Percentiles rank a stretch among this genome's conserved stretches.
These are phyloP conservation scores for Hiodon tergisus DNA, from an alignment of 2,113 vertebrate species.

Conservation along the genomic window DNA sequence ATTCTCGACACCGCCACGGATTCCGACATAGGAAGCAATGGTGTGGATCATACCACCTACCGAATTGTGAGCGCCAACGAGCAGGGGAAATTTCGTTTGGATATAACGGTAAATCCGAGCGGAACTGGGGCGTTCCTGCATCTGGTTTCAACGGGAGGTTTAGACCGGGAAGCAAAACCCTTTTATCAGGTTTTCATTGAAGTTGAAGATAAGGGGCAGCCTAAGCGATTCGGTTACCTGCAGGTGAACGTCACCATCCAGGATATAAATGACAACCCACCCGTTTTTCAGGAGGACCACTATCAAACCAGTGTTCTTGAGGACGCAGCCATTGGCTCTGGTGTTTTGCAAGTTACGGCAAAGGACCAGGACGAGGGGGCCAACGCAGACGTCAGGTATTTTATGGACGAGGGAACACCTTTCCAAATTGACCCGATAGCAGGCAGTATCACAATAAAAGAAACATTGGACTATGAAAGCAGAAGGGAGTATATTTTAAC, in stretches of 20 bases:
- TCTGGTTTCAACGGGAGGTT: conserved; percentile 81
- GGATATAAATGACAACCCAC: conserved; percentile 94
- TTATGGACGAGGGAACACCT: conserved; percentile 74
- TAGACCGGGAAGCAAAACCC: conserved; percentile 81
- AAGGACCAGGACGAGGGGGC: conserved; percentile 84
- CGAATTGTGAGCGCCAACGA: conserved; percentile 85
- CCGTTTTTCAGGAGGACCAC: conserved; percentile 77
- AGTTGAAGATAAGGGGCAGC: conserved; percentile 91
- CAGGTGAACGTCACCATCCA: conserved; percentile 94
- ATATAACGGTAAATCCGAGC: conserved; percentile 92
- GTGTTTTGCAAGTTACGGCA: conserved; percentile 78
- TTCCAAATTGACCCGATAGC: conserved; percentile 88
- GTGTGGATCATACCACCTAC: conserved; percentile 90
- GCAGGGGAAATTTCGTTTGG: conserved; percentile 82
- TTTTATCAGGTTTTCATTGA: conserved; percentile 85
- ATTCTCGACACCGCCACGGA: conserved; percentile 94
- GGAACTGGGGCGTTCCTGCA: conserved; percentile 95
- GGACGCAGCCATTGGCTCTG: conserved; percentile 78
- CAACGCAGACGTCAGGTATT: conserved; percentile 85
- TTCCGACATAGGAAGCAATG: conserved; percentile 85
- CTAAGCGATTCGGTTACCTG: conserved; percentile 79
- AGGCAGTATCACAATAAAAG: conserved; percentile 81
- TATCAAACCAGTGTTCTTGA: conserved; percentile 84
- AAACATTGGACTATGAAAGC: conserved; percentile 81
- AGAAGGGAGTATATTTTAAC: conserved; percentile 83